Percentiles rank a stretch among this genome's conserved stretches.
Evolutionary conservation across 2,797 vertebrate species (phyloP).

Genomic region (Salarias fasciatus): DNA sequence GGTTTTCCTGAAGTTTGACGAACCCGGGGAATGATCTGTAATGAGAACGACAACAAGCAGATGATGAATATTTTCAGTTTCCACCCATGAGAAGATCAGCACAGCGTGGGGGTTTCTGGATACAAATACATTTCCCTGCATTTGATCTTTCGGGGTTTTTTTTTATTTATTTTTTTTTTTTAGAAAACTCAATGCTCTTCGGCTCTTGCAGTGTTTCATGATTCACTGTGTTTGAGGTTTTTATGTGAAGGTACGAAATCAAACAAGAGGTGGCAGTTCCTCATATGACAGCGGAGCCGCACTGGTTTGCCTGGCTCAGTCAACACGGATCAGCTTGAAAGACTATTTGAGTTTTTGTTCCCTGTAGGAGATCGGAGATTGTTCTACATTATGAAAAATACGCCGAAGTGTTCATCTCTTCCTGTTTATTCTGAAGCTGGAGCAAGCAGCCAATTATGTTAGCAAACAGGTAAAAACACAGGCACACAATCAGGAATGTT

Average conservation of each 20-base stretch:
- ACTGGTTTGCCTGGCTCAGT: constrained; percentile 1
- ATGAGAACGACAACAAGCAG: constrained; percentile 57
- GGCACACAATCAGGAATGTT: no score
- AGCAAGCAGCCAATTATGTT: no score
- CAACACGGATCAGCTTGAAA: constrained; percentile 7
- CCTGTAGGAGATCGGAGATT: constrained; percentile 8
- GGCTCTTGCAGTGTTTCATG: constrained; percentile 5
- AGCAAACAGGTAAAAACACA: no score
- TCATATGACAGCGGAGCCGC: not conserved
- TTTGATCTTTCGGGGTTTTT: constrained; percentile 35
- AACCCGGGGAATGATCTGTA: constrained; percentile 46
- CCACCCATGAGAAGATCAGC: constrained; percentile 45
- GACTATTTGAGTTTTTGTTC: constrained; percentile 8
- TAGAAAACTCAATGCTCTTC: constrained; percentile 1
- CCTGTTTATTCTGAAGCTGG: not conserved
- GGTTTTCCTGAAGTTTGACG: constrained; percentile 50
- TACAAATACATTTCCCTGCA: constrained; percentile 25
- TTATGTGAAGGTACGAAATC: constrained; percentile 27
- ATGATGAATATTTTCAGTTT: constrained; percentile 38
- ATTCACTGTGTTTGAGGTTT: constrained; percentile 11
- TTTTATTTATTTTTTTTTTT: no score
- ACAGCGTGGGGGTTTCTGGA: constrained; percentile 23
- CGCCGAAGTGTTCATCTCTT: not conserved
- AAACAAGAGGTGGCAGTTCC: constrained; percentile 15
- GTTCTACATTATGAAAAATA: not conserved